A percentile compares a stretch with the other conserved stretches of the same genome.
These are phyloP conservation scores for Telmatherina bonti DNA, from an alignment of 2,797 vertebrate species.

Conservation along the genomic window DNA sequence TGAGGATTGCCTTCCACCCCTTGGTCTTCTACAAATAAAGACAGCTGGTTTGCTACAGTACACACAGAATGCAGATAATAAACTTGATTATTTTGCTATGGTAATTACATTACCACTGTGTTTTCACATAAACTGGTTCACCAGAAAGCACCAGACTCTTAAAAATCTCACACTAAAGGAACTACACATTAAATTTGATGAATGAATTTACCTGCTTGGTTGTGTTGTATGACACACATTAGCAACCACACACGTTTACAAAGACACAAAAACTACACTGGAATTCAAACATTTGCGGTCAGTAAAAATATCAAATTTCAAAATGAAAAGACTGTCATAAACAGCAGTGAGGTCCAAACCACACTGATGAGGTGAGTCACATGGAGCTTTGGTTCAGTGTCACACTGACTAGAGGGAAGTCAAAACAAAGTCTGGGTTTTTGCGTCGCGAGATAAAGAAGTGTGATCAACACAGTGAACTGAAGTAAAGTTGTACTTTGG, in stretches of 20 bases:
- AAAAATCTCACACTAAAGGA: background rate
- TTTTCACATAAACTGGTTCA: too few relatives aligned
- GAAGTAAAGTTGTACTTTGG: background rate
- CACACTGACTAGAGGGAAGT: constrained; percentile 32
- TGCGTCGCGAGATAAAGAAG: constrained; percentile 34
- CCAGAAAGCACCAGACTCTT: too few relatives aligned
- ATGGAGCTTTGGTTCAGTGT: constrained; percentile 28
- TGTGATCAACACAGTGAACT: constrained; percentile 4
- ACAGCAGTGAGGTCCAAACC: background rate
- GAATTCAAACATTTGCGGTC: background rate
- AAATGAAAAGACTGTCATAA: background rate
- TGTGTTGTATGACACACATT: background rate
- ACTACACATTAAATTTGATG: background rate
- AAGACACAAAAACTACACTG: background rate
- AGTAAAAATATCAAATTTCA: background rate
- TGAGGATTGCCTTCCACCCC: too few relatives aligned
- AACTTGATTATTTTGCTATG: too few relatives aligned
- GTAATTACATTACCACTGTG: too few relatives aligned
- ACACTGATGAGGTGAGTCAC: constrained; percentile 14
- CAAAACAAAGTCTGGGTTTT: constrained; percentile 4
- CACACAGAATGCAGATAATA: too few relatives aligned
- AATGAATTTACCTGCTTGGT: background rate
- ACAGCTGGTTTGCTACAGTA: too few relatives aligned
- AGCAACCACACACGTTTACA: background rate
- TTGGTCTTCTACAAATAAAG: too few relatives aligned